A percentile compares a stretch with the other conserved stretches of the same genome.
Evolutionary conservation across 1,140 invertebrate genomes (phyloP).

Genomic region (Oreohelix idahoensis): DNA sequence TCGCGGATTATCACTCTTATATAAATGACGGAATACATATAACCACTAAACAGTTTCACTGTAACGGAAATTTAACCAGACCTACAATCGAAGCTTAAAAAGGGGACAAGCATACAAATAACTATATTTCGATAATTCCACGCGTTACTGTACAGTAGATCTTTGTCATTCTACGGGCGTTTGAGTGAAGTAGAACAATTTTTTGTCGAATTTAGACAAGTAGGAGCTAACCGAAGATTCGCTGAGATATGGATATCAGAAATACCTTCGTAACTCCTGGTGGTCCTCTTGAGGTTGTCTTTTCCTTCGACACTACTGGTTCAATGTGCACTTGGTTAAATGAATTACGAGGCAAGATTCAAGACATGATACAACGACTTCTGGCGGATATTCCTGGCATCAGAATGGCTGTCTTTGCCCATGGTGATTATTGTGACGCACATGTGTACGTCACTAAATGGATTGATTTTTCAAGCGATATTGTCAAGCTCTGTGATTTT

Average conservation of each 20-base stretch:
- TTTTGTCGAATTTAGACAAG: too few relatives aligned
- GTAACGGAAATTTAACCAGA: too few relatives aligned
- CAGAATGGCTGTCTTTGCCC: constrained; percentile 61
- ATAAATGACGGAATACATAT: too few relatives aligned
- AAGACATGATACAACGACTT: constrained; percentile 66
- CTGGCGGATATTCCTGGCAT: constrained; percentile 66
- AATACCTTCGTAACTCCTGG: constrained; percentile 48
- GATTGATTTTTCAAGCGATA: constrained; percentile 57
- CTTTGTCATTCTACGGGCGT: too few relatives aligned
- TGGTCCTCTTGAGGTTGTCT: constrained; percentile 66
- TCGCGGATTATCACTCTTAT: too few relatives aligned
- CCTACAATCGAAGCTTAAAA: too few relatives aligned
- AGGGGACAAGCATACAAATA: too few relatives aligned
- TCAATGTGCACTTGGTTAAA: constrained; percentile 63
- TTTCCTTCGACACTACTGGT: constrained; percentile 71
- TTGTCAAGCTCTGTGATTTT: constrained; percentile 58
- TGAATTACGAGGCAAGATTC: constrained; percentile 58
- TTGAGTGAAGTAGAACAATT: too few relatives aligned
- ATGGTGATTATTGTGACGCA: constrained; percentile 65
- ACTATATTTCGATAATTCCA: too few relatives aligned
- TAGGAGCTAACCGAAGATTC: too few relatives aligned
- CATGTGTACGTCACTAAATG: constrained; percentile 60
- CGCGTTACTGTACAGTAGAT: too few relatives aligned
- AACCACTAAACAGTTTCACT: too few relatives aligned
- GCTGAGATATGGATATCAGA: neutral